Evolutionary conservation across 2,797 vertebrate genomes (phyloP).

Genomic region (Aphelocoma californica): DNA sequence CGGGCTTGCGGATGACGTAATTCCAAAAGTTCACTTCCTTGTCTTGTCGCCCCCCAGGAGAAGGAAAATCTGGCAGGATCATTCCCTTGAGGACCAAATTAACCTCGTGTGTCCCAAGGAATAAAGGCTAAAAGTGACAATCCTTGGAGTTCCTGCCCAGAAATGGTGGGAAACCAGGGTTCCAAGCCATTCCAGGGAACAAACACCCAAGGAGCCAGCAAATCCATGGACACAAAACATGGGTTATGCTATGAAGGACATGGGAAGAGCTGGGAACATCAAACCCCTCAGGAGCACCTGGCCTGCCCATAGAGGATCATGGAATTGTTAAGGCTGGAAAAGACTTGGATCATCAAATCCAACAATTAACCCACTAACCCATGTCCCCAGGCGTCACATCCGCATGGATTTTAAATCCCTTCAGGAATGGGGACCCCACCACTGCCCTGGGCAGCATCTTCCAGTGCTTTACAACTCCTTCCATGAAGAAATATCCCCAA

Average conservation of each 20-base stretch:
- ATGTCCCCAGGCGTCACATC: background rate
- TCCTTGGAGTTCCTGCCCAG: background rate
- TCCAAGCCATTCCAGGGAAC: background rate
- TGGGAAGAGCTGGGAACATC: fast-evolving
- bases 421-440: background rate
- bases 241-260: background rate
- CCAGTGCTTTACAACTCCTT: background rate
- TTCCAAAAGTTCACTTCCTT: background rate
- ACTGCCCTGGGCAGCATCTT: background rate
- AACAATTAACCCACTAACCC: background rate
- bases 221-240: fast-evolving
- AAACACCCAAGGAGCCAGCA: background rate
- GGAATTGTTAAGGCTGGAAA: background rate
- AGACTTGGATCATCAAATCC: background rate
- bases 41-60: fast-evolving
- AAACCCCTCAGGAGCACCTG: background rate
- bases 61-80: background rate
- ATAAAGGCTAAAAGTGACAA: background rate
- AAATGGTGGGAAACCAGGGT: background rate
- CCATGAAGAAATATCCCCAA: background rate
- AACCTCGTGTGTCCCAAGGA: background rate
- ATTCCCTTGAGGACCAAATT: background rate
- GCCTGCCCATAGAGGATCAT: background rate
- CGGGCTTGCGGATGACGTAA: fast-evolving
- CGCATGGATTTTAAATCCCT: background rate